A percentile compares a stretch with the other conserved stretches of the same genome.
phyloP scores from a whole-genome alignment of 2,113 vertebrate species.

The Thymallus thymallus region DNA sequence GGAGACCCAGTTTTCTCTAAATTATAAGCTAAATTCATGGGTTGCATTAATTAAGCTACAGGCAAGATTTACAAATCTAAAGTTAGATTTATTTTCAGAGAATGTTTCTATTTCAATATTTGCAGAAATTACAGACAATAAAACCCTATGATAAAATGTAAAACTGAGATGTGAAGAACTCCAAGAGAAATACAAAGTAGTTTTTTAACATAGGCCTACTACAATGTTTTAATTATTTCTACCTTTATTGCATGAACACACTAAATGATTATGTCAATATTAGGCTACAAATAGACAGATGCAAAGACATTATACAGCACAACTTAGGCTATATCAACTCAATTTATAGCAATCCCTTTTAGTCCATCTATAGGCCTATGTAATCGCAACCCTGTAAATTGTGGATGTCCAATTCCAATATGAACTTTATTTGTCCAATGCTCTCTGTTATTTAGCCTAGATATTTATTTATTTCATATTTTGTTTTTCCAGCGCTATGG shows the following conservation, averaged over 20 bases:
- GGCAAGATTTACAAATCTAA: neutral
- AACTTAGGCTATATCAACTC: too few relatives aligned
- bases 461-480: constrained; percentile 3
- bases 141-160: neutral
- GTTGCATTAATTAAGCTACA: too few relatives aligned
- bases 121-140: neutral
- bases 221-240: neutral
- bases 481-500: constrained; percentile 39
- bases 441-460: neutral
- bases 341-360: too few relatives aligned
- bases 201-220: neutral
- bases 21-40: too few relatives aligned
- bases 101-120: neutral
- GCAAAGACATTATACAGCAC: too few relatives aligned
- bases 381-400: neutral
- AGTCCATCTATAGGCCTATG: neutral
- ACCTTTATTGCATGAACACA: neutral
- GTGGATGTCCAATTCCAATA: neutral
- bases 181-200: neutral
- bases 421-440: neutral
- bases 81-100: neutral
- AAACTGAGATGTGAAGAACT: neutral
- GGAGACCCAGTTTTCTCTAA: too few relatives aligned
- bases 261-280: neutral
- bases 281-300: too few relatives aligned